Evolutionary conservation across 1,140 invertebrate genomes (phyloP).

Genomic region (Triops cancriformis): DNA sequence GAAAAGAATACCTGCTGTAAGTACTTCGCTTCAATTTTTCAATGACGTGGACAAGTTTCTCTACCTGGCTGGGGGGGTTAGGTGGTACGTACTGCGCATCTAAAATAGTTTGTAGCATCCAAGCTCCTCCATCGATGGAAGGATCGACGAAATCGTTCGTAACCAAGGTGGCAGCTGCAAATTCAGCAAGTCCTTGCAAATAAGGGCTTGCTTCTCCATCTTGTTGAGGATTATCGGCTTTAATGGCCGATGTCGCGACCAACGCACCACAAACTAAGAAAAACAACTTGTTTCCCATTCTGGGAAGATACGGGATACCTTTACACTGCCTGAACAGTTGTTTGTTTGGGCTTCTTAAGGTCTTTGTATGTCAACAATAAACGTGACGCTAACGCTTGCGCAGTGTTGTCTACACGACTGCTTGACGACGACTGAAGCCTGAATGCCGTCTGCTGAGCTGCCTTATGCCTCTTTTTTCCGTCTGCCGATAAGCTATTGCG

Average conservation of each 20-base stretch:
- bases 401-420: not conserved
- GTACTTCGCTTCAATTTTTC: not conserved
- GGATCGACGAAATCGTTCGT: not conserved
- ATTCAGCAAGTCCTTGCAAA: slow-evolving; percentile 1
- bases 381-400: not conserved
- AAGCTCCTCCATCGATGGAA: slow-evolving; percentile 8
- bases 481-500: not conserved
- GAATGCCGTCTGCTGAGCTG: not conserved
- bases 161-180: slow-evolving; percentile 16
- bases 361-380: not conserved
- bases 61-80: not conserved
- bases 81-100: slow-evolving; percentile 19
- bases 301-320: not conserved
- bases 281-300: not conserved
- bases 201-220: slow-evolving; percentile 11
- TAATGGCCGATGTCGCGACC: not conserved
- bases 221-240: not conserved
- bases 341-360: not conserved
- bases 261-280: not conserved
- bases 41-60: not conserved
- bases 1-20: not conserved
- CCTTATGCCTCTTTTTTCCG: not conserved
- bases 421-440: not conserved
- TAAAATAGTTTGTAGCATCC: slow-evolving; percentile 11
- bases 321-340: not conserved